Evolutionary conservation across 1,140 invertebrate species (phyloP).

Genomic region (Leptinotarsa lineolata): DNA sequence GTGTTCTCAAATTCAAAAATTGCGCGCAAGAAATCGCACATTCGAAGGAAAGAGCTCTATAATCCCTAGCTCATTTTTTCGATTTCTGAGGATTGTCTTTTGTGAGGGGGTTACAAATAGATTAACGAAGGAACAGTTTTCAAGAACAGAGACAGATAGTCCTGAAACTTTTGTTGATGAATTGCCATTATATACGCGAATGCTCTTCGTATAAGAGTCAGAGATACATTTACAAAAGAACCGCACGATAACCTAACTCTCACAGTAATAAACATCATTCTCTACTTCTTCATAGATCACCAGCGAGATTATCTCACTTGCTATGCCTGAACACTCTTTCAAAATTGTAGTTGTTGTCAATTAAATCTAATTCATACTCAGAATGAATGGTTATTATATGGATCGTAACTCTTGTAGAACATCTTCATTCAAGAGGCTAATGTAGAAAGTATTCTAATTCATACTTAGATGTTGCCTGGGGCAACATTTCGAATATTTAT

Average conservation of each 20-base stretch:
- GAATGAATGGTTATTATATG: slow-evolving; percentile 8
- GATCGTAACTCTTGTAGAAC: slow-evolving; percentile 5
- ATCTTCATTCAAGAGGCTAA: slow-evolving; percentile 6
- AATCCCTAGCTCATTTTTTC: too few species aligned
- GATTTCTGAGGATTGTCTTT: too few species aligned
- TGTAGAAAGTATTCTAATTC: slow-evolving; percentile 8
- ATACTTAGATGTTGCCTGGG: not conserved
- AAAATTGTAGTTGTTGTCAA: slow-evolving; percentile 4
- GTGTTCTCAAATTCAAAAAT: too few species aligned
- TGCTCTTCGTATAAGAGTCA: too few species aligned
- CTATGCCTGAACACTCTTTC: not conserved
- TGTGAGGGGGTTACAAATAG: too few species aligned
- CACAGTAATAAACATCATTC: not conserved
- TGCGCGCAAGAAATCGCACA: too few species aligned
- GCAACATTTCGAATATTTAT: slow-evolving; percentile 2
- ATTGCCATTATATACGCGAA: too few species aligned
- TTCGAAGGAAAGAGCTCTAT: too few species aligned
- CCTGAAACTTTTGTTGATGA: too few species aligned
- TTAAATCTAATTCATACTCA: slow-evolving; percentile 3
- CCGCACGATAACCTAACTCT: not conserved
- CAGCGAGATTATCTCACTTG: not conserved
- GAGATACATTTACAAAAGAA: too few species aligned
- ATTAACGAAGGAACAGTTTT: too few species aligned
- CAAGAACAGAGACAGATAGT: too few species aligned
- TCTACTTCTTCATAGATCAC: slow-evolving; percentile 1